Conservation (phyloP, 2,797 vertebrate genomes). For the Anomalospiza imberbis region DNA sequence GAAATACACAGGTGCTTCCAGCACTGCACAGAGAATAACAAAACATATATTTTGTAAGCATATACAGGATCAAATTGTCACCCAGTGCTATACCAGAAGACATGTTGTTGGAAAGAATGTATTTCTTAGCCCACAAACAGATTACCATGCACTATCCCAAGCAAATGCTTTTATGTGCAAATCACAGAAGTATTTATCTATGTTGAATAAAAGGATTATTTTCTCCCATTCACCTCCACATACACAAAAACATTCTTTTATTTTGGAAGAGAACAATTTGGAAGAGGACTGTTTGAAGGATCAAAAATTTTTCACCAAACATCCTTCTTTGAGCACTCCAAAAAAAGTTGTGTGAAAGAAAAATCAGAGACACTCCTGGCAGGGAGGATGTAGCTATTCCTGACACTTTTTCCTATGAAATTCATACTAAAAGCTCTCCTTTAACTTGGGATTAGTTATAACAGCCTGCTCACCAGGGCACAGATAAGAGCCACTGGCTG, state of each 20-base stretch:
- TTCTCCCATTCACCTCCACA: neutral
- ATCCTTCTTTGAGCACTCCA: neutral
- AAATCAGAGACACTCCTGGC: neutral
- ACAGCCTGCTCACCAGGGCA: neutral
- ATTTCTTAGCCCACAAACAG: neutral
- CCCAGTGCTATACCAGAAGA: neutral
- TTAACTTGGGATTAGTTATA: neutral
- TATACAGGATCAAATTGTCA: neutral
- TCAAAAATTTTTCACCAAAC: neutral
- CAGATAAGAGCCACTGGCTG: neutral
- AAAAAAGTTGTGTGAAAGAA: neutral
- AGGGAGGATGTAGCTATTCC: neutral
- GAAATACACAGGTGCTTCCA: neutral
- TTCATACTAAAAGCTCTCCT: neutral
- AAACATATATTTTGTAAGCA: neutral
- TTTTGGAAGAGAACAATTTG: neutral
- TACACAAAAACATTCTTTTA: neutral
- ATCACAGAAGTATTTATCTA: neutral
- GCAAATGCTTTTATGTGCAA: neutral
- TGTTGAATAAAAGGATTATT: neutral
- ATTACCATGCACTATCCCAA: neutral
- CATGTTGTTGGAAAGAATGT: neutral
- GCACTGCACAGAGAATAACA: neutral
- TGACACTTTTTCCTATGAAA: neutral
- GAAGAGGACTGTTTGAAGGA: neutral